A percentile compares a stretch with the other conserved stretches of the same genome.
Conservation (phyloP, 2,113 vertebrate species). For the Alexandromys fortis region DNA sequence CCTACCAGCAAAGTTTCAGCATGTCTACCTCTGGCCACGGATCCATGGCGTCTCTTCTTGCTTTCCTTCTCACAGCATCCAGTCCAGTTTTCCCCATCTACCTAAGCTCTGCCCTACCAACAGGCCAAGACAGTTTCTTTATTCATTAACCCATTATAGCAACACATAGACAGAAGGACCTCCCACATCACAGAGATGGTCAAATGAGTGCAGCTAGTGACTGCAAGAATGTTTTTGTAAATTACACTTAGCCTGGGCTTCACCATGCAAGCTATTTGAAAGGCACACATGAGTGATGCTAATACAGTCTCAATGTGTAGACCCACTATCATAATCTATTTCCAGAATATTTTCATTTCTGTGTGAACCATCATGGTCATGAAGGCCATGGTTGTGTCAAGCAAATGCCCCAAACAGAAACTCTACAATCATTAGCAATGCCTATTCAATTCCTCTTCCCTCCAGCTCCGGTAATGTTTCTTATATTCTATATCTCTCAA, state of each 20-base stretch:
- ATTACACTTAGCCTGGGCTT: not conserved
- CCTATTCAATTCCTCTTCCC: not conserved
- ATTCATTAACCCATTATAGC: too few species aligned
- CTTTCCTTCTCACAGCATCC: too few species aligned
- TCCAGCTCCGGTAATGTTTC: not conserved
- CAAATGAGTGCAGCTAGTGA: not conserved
- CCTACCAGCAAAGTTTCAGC: too few species aligned
- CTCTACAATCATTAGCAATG: too few species aligned
- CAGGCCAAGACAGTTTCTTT: too few species aligned
- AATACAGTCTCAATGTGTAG: not conserved
- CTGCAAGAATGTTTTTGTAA: not conserved
- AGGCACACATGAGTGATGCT: not conserved
- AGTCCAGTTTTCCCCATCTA: too few species aligned
- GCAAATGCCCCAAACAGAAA: not conserved
- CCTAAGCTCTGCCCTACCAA: too few species aligned
- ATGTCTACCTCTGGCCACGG: too few species aligned
- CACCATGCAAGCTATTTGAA: not conserved
- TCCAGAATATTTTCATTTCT: not conserved
- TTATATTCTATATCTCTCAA: not conserved
- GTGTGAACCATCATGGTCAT: not conserved
- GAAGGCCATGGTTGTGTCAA: not conserved
- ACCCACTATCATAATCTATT: not conserved
- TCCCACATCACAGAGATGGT: too few species aligned
- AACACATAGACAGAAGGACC: too few species aligned
- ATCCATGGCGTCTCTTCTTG: too few species aligned